phyloP scores from a whole-genome alignment of 2,888 invertebrate genomes.

The Piscicola geometra region DNA sequence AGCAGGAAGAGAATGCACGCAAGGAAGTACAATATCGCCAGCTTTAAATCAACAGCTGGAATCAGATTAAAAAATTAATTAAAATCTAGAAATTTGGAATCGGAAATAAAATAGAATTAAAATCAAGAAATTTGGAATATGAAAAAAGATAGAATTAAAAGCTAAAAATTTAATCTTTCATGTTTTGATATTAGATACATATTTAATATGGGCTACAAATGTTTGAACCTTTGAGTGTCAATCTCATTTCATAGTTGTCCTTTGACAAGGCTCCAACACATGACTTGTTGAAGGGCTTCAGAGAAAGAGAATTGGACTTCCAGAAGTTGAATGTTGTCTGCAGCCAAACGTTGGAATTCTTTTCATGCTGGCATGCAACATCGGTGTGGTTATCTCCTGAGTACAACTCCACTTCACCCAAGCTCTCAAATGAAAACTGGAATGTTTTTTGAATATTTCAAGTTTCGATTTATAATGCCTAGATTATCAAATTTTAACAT shows the following conservation, averaged over 20 bases:
- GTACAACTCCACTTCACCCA: constrained; percentile 10
- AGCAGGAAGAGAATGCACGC: constrained; percentile 9
- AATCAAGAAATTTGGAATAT: neutral
- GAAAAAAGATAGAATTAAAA: neutral
- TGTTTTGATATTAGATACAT: neutral
- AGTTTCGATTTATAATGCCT: neutral
- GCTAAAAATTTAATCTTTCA: neutral
- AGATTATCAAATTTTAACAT: neutral
- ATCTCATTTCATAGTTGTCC: neutral
- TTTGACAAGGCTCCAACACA: constrained; percentile 23
- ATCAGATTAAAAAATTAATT: too few relatives aligned
- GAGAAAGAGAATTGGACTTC: neutral
- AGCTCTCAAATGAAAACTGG: constrained; percentile 16
- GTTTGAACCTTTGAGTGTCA: constrained; percentile 16
- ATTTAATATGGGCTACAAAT: neutral
- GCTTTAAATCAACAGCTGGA: constrained; percentile 15
- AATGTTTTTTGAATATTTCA: constrained; percentile 1
- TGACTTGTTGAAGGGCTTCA: constrained; percentile 16
- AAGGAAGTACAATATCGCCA: neutral
- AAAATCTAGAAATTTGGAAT: neutral
- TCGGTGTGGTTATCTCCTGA: constrained; percentile 21
- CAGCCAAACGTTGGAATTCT: constrained; percentile 25
- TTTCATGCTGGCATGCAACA: constrained; percentile 2
- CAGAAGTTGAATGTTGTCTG: constrained; percentile 2
- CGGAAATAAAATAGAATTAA: too few relatives aligned